Conservation (phyloP, 37 sponge, comb jelly and placozoan genomes). For the Aplysina aerophoba region DNA sequence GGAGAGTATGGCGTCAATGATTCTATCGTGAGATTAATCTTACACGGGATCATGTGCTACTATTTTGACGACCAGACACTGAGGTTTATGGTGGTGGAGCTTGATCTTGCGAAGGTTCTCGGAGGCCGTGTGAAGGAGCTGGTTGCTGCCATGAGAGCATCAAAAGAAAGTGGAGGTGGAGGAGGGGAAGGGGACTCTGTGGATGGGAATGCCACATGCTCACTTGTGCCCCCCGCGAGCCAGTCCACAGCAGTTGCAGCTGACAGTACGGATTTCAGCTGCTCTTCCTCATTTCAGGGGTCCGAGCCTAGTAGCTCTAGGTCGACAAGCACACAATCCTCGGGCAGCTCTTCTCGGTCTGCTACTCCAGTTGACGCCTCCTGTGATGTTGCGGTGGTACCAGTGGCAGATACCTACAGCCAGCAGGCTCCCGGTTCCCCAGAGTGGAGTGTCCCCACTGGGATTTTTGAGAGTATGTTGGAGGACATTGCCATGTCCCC, state of each 20-base stretch:
- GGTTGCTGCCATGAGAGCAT: background rate
- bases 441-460: background rate
- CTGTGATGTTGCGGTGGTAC: background rate
- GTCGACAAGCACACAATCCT: background rate
- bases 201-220: too few relatives aligned
- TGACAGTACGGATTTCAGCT: too few relatives aligned
- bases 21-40: background rate
- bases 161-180: background rate
- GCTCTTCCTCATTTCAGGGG: too few relatives aligned
- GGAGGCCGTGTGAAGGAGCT: background rate
- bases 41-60: background rate
- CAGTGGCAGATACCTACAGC: background rate
- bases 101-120: constrained; percentile 4
- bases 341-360: background rate
- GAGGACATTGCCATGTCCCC: background rate
- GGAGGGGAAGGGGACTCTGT: background rate
- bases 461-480: constrained; percentile 6
- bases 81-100: background rate
- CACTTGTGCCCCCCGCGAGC: too few relatives aligned
- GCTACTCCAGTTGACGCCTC: background rate
- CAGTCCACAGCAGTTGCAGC: too few relatives aligned
- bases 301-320: too few relatives aligned
- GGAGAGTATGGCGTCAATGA: background rate
- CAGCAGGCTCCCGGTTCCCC: background rate
- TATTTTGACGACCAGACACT: background rate